These are phyloP conservation scores for Cyanoderma ruficeps DNA, from an alignment of 2,113 vertebrate genomes.

Conservation along the genomic window DNA sequence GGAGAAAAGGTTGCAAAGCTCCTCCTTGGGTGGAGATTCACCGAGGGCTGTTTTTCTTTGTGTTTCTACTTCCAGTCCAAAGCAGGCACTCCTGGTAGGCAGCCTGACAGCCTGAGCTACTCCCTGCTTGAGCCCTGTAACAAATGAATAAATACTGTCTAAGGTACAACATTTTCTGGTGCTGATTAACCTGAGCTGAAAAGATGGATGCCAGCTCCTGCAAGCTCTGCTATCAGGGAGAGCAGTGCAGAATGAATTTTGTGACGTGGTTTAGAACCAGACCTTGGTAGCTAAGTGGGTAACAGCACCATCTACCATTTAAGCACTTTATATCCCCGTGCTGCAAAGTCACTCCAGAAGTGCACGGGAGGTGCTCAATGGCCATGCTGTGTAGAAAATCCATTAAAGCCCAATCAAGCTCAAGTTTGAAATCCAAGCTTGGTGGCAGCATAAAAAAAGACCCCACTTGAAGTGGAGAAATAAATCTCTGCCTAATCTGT, in stretches of 20 bases:
- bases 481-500: slow-evolving; percentile 13
- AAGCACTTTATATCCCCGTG: not conserved
- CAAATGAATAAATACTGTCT: slow-evolving; percentile 21
- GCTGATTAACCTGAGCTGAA: not conserved
- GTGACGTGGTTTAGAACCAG: not conserved
- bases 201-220: not conserved
- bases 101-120: slow-evolving; percentile 8
- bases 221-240: not conserved
- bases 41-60: not conserved
- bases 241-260: not conserved
- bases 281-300: not conserved
- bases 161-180: not conserved
- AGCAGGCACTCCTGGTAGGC: not conserved
- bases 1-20: not conserved
- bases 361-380: not conserved
- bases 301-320: slow-evolving; percentile 16
- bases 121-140: not conserved
- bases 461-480: not conserved
- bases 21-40: not conserved
- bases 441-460: not conserved
- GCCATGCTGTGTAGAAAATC: slow-evolving; percentile 44
- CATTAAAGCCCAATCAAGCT: slow-evolving; percentile 20
- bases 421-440: not conserved
- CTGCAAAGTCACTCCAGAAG: not conserved
- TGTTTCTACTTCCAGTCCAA: not conserved